Conservation (phyloP, 2,113 vertebrate species). For the Bostrychus sinensis region DNA sequence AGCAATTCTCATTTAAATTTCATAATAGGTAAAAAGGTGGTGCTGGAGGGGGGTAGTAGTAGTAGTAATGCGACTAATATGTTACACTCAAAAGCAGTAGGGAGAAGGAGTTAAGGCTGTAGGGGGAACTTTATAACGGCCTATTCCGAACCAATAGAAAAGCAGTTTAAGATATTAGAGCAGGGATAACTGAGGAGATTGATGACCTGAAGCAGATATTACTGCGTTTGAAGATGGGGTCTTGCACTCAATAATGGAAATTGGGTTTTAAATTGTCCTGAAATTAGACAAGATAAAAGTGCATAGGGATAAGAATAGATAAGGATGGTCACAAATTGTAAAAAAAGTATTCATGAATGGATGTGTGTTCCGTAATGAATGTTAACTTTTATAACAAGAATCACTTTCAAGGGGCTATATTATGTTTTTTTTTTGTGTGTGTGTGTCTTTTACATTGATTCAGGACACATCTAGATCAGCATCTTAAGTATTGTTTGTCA, state of each 20-base stretch:
- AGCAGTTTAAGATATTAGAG: background rate
- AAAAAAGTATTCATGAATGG: too few relatives aligned
- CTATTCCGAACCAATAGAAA: background rate
- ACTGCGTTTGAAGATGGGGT: background rate
- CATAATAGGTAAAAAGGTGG: background rate
- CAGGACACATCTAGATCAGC: too few relatives aligned
- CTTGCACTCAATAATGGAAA: conserved; percentile 1
- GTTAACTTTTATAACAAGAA: too few relatives aligned
- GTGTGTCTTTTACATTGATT: too few relatives aligned
- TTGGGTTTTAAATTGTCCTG: background rate
- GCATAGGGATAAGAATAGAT: background rate
- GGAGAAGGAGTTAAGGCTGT: background rate
- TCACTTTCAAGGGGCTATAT: too few relatives aligned
- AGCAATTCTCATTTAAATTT: conserved; percentile 4
- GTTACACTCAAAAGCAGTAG: background rate
- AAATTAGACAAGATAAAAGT: conserved; percentile 1
- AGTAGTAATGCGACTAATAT: background rate
- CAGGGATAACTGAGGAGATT: background rate
- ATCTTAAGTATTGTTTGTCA: too few relatives aligned
- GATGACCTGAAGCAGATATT: conserved; percentile 7
- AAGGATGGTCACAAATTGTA: background rate
- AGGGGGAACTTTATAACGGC: background rate
- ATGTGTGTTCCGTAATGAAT: too few relatives aligned
- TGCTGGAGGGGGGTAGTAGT: conserved; percentile 3
- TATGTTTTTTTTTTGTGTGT: too few relatives aligned